Evolutionary conservation across 2,888 invertebrate species (phyloP), one percentile per base, ranked within the genome.

Genomic region (Lasioglossum oenotherae): DNA sequence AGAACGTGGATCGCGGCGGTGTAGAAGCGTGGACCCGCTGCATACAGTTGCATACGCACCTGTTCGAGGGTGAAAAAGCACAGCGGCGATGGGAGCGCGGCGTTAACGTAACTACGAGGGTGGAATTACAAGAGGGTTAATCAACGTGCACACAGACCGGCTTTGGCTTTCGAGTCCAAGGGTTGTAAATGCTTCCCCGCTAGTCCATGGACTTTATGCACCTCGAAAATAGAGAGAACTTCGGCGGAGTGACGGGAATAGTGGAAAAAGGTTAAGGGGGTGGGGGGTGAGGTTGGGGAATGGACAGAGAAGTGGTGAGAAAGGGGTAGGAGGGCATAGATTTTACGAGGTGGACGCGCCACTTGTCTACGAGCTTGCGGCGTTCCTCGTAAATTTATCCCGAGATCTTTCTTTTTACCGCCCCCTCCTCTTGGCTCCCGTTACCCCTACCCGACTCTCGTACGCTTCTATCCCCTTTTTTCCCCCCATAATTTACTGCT

Each of bases 61-160:
- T 69, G 77, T 57, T 81, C 44, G 53, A 76, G 87, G 87, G 80
- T 81, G 84, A 87, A 88, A 82, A 82, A 83, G 83, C 74, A 78
- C 60, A 35, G 19, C 14, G 38, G 44, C 27, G 74, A 57, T 19
- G 78, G 67, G 81, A 64, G 49, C 74, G 53, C n/a, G 49, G 88
- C 89, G 91, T 91, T 89, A 90, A 92, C 92, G 87, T 89, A 92
- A 92, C 92, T 89, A 90, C 91, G 89, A 91, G 90, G 91, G 90
- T 92, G 92, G 91, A 92, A 92, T 92, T 92, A 92, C 92, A 92
- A 92, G 87, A 86, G 88, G 92, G 92, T 91, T 92, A 92, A 92
- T 92, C 92, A 92, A 92, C 91, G 88, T 81, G 82, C 91, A 71
- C 67, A 76, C 72, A 74, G 72, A 69, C 81, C n/a, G 80, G 82